Conservation (phyloP, 1,140 invertebrate genomes). For the Heliconius hewitsoni region DNA sequence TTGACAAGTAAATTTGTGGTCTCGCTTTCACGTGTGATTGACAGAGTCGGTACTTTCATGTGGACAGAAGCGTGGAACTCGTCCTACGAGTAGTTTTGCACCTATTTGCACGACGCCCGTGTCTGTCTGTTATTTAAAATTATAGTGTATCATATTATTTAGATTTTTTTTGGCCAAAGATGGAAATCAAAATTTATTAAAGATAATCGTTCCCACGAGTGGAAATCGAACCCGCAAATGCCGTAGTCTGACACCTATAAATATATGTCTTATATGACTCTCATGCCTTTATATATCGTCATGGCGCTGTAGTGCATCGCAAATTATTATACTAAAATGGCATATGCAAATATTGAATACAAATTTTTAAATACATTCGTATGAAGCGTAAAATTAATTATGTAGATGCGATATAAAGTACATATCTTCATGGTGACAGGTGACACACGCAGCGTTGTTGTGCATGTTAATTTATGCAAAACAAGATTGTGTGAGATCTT, state of each 20-base stretch:
- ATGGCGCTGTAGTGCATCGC: no score
- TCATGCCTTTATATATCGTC: no score
- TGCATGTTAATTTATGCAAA: constrained; percentile 15
- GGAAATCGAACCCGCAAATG: neutral
- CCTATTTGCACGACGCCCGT: neutral
- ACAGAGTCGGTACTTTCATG: constrained; percentile 11
- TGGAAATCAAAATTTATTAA: no score
- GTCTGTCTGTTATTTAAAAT: neutral
- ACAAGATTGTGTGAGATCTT: constrained; percentile 1
- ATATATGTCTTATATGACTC: no score
- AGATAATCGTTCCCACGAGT: neutral
- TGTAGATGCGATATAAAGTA: constrained; percentile 7
- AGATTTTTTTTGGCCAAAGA: no score
- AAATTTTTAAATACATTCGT: neutral
- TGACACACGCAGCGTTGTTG: constrained; percentile 10
- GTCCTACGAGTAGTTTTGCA: neutral
- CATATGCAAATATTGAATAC: neutral
- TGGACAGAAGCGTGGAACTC: constrained; percentile 11
- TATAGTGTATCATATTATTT: neutral
- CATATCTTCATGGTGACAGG: constrained; percentile 6
- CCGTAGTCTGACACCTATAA: no score
- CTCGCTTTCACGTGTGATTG: constrained; percentile 25
- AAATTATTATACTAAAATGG: neutral
- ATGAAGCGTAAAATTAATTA: constrained; percentile 14
- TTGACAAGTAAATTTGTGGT: constrained; percentile 30